Evolutionary conservation across 2,113 vertebrate genomes (phyloP).

Genomic region (Lipotes vexillifer): DNA sequence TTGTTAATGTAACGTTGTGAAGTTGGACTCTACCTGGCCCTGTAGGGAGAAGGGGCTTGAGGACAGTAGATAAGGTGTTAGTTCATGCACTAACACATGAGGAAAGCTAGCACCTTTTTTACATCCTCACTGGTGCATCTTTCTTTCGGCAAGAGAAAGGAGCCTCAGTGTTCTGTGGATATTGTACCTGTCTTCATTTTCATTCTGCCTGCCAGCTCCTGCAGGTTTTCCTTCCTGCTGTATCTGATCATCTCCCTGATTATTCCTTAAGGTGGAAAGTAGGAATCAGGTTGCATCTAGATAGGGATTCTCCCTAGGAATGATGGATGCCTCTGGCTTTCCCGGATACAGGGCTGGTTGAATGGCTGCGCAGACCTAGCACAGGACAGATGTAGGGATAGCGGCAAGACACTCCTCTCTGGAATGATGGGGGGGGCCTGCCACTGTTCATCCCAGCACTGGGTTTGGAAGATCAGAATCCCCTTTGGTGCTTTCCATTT

Average conservation of each 20-base stretch:
- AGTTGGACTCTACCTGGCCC: neutral
- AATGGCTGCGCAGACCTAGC: neutral
- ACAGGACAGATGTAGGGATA: neutral
- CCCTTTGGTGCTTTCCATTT: neutral
- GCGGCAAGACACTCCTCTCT: neutral
- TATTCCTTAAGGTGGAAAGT: conserved; percentile 22
- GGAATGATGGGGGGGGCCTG: neutral
- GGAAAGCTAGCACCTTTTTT: neutral
- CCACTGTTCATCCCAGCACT: neutral
- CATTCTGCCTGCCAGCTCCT: neutral
- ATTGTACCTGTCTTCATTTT: neutral
- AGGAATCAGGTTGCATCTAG: conserved; percentile 16
- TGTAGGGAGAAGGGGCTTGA: neutral
- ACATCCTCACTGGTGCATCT: neutral
- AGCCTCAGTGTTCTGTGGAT: neutral
- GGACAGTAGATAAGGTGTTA: neutral
- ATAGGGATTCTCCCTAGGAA: neutral
- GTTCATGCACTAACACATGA: neutral
- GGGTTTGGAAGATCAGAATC: neutral
- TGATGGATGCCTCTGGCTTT: neutral
- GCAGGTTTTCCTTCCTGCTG: neutral
- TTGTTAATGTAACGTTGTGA: neutral
- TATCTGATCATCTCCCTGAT: conserved; percentile 2
- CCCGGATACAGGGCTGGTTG: neutral
- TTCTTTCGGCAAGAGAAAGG: neutral